Percentiles rank a stretch among this genome's conserved stretches.
Conservation (phyloP, 2,113 vertebrate genomes). For the Sinosuthora webbiana region DNA sequence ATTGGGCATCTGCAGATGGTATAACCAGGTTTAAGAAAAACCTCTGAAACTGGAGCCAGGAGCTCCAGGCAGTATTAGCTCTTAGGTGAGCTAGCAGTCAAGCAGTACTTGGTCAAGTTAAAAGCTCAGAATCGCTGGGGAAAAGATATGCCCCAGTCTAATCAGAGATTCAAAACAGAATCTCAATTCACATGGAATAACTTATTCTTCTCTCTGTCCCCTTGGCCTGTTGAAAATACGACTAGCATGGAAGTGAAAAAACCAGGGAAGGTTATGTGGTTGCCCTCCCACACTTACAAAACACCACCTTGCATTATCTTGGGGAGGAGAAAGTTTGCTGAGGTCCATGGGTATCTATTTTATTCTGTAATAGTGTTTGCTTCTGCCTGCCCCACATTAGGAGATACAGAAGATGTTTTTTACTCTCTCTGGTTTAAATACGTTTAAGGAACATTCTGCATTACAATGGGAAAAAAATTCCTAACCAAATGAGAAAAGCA, state of each 20-base stretch:
- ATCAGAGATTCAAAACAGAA: not conserved
- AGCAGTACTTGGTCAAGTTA: not conserved
- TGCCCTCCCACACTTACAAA: not conserved
- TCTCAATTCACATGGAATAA: not conserved
- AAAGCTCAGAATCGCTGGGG: not conserved
- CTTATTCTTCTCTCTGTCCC: not conserved
- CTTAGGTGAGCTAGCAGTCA: not conserved
- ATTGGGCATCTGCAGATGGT: not conserved
- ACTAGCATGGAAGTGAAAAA: not conserved
- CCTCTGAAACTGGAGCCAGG: not conserved
- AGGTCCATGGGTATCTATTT: not conserved
- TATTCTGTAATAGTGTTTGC: not conserved
- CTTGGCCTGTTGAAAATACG: not conserved
- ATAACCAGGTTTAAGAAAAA: not conserved
- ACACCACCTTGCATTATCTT: not conserved
- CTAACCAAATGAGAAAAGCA: not conserved
- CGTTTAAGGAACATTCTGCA: not conserved
- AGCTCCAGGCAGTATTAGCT: not conserved
- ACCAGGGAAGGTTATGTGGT: not conserved
- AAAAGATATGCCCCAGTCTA: not conserved
- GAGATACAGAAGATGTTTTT: not conserved
- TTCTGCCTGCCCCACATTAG: accelerated
- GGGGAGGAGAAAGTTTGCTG: not conserved
- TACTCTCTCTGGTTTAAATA: not conserved
- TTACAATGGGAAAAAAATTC: not conserved